A percentile compares a stretch with the other conserved stretches of the same genome.
phyloP scores from a whole-genome alignment of 2,113 vertebrate genomes.

The Mus pahari region DNA sequence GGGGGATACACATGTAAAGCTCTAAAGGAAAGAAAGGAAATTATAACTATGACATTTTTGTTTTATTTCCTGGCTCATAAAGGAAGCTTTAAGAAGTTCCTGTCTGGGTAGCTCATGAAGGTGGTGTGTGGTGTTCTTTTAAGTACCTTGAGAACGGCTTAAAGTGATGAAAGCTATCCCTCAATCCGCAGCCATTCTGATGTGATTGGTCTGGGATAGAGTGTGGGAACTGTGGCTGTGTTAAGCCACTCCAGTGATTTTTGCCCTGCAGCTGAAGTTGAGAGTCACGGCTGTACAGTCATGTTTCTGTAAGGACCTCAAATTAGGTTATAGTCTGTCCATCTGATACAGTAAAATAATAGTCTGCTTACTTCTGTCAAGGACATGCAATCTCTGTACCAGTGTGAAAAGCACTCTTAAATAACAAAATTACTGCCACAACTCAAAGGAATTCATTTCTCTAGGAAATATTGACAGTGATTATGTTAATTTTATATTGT shows the following conservation, averaged over 20 bases:
- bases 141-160: neutral
- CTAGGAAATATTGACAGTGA: neutral
- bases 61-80: neutral
- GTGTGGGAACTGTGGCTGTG: neutral
- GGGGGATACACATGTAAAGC: neutral
- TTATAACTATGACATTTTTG: neutral
- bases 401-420: neutral
- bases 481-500: neutral
- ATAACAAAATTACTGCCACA: conserved; percentile 14
- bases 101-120: neutral
- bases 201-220: neutral
- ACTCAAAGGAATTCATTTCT: neutral
- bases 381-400: neutral
- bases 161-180: neutral
- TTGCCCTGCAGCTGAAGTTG: neutral
- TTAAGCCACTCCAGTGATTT: neutral
- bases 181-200: neutral
- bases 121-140: neutral
- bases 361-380: neutral
- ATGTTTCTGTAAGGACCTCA: neutral
- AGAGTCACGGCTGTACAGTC: neutral
- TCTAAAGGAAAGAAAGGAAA: neutral
- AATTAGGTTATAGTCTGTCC: neutral
- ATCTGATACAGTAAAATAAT: neutral
- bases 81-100: neutral